Percentiles rank a stretch among this genome's conserved stretches.
These are phyloP conservation scores for Muschampia plurimacula DNA, from an alignment of 2,888 invertebrate genomes.

Conservation along the genomic window DNA sequence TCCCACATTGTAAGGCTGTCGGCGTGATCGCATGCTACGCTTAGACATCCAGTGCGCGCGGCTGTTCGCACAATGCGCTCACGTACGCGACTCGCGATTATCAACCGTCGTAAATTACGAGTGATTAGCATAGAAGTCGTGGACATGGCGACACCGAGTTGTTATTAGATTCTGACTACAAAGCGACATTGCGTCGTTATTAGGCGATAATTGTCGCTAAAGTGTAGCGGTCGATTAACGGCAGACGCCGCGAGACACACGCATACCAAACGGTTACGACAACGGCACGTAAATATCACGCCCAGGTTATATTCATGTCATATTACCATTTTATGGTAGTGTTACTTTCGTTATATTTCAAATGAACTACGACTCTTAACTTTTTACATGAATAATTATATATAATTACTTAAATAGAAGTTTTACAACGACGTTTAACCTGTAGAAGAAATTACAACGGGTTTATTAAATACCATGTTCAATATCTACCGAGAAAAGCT, in stretches of 20 bases:
- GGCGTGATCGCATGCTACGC: conserved; percentile 50
- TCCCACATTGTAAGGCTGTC: conserved; percentile 61
- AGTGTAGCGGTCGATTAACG: conserved; percentile 82
- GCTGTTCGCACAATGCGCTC: conserved; percentile 75
- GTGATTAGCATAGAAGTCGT: conserved; percentile 82
- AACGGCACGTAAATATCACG: conserved; percentile 32
- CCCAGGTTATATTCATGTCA: conserved; percentile 30
- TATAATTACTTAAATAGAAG: neutral
- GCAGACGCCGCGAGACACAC: conserved; percentile 60
- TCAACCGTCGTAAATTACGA: conserved; percentile 80
- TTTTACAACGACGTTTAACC: neutral
- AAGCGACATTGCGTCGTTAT: conserved; percentile 73
- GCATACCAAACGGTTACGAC: conserved; percentile 65
- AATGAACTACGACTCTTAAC: conserved; percentile 7
- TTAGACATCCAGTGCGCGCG: conserved; percentile 50
- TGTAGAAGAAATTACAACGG: neutral
- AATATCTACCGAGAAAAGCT: neutral
- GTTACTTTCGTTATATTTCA: conserved; percentile 6
- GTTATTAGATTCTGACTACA: conserved; percentile 77
- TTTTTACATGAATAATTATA: neutral
- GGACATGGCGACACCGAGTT: conserved; percentile 68
- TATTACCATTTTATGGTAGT: conserved; percentile 25
- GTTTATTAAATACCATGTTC: neutral
- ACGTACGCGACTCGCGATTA: conserved; percentile 82
- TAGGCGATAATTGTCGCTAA: conserved; percentile 79